These are phyloP conservation scores for Acrocephalus scirpaceus DNA, from an alignment of 2,797 vertebrate species.

Conservation along the genomic window DNA sequence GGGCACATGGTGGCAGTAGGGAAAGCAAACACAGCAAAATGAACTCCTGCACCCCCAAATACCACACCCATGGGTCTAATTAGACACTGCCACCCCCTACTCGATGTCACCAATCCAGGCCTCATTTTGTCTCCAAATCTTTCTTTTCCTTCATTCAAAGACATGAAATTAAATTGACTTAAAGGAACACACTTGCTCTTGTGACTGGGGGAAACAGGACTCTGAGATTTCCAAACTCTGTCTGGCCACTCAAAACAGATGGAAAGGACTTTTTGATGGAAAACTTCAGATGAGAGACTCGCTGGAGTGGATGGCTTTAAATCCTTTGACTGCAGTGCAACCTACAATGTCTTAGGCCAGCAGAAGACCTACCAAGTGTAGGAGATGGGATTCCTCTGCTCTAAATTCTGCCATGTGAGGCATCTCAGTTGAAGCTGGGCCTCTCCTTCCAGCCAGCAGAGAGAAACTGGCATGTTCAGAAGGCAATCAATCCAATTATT, in stretches of 20 bases:
- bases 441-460: background rate
- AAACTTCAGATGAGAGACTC: background rate
- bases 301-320: background rate
- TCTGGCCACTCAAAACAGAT: background rate
- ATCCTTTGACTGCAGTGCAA: rapidly evolving
- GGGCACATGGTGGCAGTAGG: rapidly evolving
- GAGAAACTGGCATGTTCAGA: background rate
- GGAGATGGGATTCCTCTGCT: background rate
- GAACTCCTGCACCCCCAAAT: background rate
- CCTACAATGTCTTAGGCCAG: background rate
- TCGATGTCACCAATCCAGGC: rapidly evolving
- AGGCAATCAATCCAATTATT: background rate
- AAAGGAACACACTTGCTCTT: background rate
- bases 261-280: background rate
- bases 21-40: background rate
- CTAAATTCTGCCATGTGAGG: background rate
- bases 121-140: background rate
- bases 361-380: background rate
- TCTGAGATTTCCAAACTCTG: background rate
- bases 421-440: background rate
- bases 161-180: background rate
- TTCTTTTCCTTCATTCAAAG: background rate
- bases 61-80: background rate
- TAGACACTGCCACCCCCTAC: background rate
- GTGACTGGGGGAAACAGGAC: background rate